Evolutionary conservation across 2,113 vertebrate species (phyloP), one percentile per base, ranked within the genome.

Genomic region (Trematomus loennbergii): DNA sequence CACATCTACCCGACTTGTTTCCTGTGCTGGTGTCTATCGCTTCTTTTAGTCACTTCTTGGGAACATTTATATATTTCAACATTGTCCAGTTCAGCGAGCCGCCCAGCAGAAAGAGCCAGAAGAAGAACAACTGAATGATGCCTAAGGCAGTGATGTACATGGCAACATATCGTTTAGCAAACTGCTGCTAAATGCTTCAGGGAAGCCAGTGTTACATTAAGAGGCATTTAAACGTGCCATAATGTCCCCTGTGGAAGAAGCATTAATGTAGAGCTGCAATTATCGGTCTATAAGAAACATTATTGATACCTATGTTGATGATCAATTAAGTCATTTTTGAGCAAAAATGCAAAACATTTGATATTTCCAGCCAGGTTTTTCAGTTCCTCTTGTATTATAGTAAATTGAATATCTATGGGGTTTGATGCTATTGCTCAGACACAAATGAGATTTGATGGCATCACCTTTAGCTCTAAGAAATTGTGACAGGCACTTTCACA

Each of bases 41-140:
- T 6, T 95, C 97, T 81, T 99, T 96, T 75, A 63, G 95, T 8
- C 96, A 98, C 58, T 98, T 99, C 71, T 59, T 98, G 20, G 90
- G 96, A 2, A 95, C 95, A 67, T 87, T 96, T 78, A 0, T 95
- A 0, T 97, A 99, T 76, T 98, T 99, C 72, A 97, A 97, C 46
- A 8, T 96, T 0, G 67, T 98, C 45, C 93, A 97, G 68, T 94
- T 98, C 75, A 97, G 93, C 80, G 94, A 95, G 74, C 88, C 92
- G 3, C 91, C 80, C 57, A 91, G 77, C 52, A 94, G 75, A 70
- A 95, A 89, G 91, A 94, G 73, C 79, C 96, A 94, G 82, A 98
- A 97, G 94, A 99, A 98, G 93, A 90, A 43, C 12, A 95, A 93
- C 92, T 98, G 93, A 96, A 8, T 45, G 12, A 36, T 11, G 58